Base-by-base conservation (phyloP, 2,797 vertebrate genomes). In the Chloroceryle inda region DNA sequence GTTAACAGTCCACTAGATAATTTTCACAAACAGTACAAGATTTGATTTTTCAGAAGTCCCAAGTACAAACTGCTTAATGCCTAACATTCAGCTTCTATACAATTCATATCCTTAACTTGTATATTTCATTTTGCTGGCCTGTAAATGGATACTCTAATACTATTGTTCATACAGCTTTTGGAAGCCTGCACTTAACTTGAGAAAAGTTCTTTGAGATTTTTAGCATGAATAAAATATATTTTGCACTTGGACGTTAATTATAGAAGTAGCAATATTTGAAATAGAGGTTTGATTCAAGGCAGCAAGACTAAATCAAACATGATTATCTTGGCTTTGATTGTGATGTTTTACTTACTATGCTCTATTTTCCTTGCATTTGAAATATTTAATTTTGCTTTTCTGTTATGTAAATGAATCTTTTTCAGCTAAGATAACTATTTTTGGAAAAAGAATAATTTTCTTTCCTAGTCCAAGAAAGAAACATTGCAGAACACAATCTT, bases 231-330 rank as follows among this genome's bases (percentile, higher is more conserved):
- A 95, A 94, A 97, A 94, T 81, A 89, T 59, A 89, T 88, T 95
- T 96, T 94, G 93, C 83, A 88, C 78, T 96, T 84, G 92, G 38
- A 69, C 2, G 4, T 94, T 92, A 93, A 96, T 97, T 96, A 95
- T 47, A 92, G 83, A 92, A 92, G 83, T 74, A 90, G 93, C 44
- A 97, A 97, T 94, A 96, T 94, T 92, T 96, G 79, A 95, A 93
- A 93, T 1, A 74, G 37, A 71, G 55, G 69, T 96, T 87, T 94
- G 85, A 95, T 95, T 95, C 88, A 88, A 94, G 40, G 71, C 89
- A 93, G 76, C 38, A 88, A 93, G 47, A 76, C 76, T 81, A 94
- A 96, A 95, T 92, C 92, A 97, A 96, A 94, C 85, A 94, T 76
- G 33, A 94, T 95, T 94, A 92, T 94, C 94, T 94, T 88, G 69